Base-by-base conservation (phyloP, 2,113 vertebrate species). In the Amazona vittata region DNA sequence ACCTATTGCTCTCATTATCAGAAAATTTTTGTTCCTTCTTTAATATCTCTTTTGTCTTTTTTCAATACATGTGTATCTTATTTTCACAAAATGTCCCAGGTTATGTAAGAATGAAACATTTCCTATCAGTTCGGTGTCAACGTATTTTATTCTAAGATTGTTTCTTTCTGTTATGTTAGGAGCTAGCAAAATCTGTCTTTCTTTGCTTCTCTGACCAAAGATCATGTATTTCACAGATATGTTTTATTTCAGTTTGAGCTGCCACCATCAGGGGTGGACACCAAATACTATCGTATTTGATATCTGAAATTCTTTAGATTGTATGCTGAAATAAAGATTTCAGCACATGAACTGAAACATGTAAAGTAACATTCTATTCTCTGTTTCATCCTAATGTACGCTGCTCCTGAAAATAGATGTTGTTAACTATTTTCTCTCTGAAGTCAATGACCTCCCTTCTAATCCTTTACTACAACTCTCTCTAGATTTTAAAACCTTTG, bases 401-500 rank as follows among this genome's bases (percentile, higher is more conserved):
- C 5, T 37, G 31, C 12, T 82, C 25, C 26, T 75, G 46, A 63
- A 94, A 84, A 75, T 25, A 92, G 41, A 88, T 44, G n/a, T 37
- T 83, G 17, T 46, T 86, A 73, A 33, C 17, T 53, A 3, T 65
- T 71, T 19, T 83, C 68, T 64, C 39, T 91, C 35, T 84, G 50
- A 13, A 92, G 29, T 52, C 47, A 84, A 26, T 71, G 50, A 75
- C 43, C 68, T 94, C 86, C 90, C 35, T 81, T 84, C 43, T 78
- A 89, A 93, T 90, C 25, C 19, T 77, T 93, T 83, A 29, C 17
- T 1, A 1, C n/a, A 67, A 74, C 53, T 70, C 15, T 1, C 76
- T 75, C 41, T 89, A 50, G 50, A 70, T 75, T 92, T 92, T 44
- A 95, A 92, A 83, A 37, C 2, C 37, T 77, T 90, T 92, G 64